Evolutionary conservation across 1,140 invertebrate species (phyloP).

Genomic region (Homalodisca vitripennis): DNA sequence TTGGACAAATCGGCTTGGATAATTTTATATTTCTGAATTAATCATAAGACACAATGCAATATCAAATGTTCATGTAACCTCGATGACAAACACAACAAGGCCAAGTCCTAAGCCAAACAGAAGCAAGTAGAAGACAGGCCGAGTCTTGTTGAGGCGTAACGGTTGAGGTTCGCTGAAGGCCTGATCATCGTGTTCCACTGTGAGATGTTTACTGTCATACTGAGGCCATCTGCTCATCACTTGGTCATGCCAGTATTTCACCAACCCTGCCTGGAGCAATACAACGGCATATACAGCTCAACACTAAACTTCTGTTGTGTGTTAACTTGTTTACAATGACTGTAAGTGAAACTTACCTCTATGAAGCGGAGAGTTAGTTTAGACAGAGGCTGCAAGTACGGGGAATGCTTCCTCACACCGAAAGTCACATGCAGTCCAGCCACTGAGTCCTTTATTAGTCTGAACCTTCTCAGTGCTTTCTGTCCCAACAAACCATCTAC

Average conservation of each 20-base stretch:
- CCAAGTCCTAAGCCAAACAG: background rate
- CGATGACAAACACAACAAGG: background rate
- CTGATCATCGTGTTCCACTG: background rate
- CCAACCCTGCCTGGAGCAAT: background rate
- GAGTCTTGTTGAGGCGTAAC: background rate
- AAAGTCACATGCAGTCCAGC: background rate
- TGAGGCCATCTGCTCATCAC: background rate
- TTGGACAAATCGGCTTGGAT: background rate
- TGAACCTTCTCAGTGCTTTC: background rate
- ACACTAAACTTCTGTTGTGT: too few relatives aligned
- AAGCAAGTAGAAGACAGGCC: background rate
- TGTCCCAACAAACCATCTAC: background rate
- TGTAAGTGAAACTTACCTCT: constrained; percentile 2
- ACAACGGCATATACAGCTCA: too few relatives aligned
- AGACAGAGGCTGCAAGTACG: background rate
- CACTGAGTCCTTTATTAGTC: too few relatives aligned
- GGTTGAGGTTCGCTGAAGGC: background rate
- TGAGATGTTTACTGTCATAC: background rate
- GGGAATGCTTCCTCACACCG: background rate
- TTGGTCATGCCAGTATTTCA: background rate
- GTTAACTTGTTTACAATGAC: too few relatives aligned
- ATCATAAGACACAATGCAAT: background rate
- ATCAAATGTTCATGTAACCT: too few relatives aligned
- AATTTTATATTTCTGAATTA: background rate
- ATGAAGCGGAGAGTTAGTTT: background rate